Conservation (phyloP, 2,797 vertebrate species). For the Nannoperca obscura region DNA sequence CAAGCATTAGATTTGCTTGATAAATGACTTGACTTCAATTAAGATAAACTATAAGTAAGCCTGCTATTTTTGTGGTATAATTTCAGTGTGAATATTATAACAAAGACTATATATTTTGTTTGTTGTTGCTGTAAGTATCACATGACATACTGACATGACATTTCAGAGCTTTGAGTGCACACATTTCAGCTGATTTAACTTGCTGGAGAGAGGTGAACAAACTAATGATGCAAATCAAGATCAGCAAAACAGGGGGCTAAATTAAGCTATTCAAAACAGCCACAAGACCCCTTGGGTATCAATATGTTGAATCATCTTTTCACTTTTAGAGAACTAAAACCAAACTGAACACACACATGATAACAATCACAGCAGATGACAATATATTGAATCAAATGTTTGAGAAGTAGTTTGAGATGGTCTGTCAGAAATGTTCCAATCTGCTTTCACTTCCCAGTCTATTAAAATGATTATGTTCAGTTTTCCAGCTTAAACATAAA, state of each 20-base stretch:
- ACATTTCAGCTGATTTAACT: neutral
- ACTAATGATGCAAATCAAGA: conserved; percentile 27
- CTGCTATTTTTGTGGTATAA: neutral
- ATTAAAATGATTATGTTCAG: neutral
- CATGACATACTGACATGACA: too few species aligned
- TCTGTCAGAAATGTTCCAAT: neutral
- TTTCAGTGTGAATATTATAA: neutral
- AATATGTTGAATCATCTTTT: neutral
- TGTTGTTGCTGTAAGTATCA: neutral
- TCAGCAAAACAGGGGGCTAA: conserved; percentile 15
- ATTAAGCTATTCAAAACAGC: conserved; percentile 33
- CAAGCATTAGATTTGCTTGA: neutral
- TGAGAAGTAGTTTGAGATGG: neutral
- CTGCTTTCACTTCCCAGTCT: neutral
- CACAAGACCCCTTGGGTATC: conserved; percentile 16
- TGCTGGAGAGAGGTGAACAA: neutral
- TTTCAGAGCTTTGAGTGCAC: too few species aligned
- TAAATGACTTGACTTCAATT: neutral
- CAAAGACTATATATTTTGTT: neutral
- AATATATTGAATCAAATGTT: too few species aligned
- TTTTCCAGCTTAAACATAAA: neutral
- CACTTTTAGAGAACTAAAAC: conserved; percentile 44
- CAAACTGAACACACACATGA: conserved; percentile 5
- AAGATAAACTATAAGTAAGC: neutral
- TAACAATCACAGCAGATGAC: neutral